These are phyloP conservation scores for Numida meleagris DNA, from an alignment of 2,113 vertebrate species.

Conservation along the genomic window DNA sequence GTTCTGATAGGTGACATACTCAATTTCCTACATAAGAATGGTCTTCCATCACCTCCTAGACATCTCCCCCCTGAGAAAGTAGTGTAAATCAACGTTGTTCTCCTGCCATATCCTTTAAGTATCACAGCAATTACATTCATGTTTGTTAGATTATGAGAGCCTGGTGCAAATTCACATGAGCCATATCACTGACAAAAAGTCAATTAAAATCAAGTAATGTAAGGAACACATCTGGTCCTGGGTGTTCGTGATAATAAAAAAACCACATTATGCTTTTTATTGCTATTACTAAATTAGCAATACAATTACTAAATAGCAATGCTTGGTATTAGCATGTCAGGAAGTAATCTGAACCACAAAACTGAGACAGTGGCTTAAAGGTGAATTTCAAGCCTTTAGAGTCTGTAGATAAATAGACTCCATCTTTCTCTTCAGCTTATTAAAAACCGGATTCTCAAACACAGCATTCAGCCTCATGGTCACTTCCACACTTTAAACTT, in stretches of 20 bases:
- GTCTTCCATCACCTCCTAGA: not conserved
- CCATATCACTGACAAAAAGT: constrained; percentile 14
- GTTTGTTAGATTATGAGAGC: not conserved
- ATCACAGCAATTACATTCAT: not conserved
- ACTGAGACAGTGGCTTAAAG: not conserved
- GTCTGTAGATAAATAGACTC: not conserved
- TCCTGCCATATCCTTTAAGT: not conserved
- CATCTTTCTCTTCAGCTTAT: not conserved
- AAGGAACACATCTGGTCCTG: not conserved
- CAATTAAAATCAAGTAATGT: not conserved
- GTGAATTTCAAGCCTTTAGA: not conserved
- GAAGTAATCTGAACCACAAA: not conserved
- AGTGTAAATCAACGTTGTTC: not conserved
- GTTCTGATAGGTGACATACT: not conserved
- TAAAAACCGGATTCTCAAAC: not conserved
- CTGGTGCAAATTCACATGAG: not conserved
- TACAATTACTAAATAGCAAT: not conserved
- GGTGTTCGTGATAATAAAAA: not conserved
- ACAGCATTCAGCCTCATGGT: not conserved
- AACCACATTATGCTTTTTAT: not conserved
- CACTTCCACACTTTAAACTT: not conserved
- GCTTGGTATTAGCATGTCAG: not conserved
- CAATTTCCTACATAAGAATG: not conserved
- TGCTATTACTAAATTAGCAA: not conserved
- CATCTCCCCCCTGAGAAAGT: not conserved